Evolutionary conservation across 2,113 vertebrate species (phyloP).

Genomic region (Phalacrocorax pelagicus): DNA sequence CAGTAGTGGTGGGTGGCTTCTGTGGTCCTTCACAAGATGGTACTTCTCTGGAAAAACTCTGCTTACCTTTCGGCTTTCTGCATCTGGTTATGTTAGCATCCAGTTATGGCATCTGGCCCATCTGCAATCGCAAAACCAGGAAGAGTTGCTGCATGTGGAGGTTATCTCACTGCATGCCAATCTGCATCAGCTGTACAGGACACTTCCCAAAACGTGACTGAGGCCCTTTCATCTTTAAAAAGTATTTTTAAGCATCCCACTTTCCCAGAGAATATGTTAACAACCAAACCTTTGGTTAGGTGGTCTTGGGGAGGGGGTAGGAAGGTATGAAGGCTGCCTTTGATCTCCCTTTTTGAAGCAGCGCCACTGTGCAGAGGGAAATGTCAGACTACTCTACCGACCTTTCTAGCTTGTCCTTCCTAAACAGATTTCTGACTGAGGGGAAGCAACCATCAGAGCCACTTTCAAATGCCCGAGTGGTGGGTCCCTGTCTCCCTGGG

Average conservation of each 20-base stretch:
- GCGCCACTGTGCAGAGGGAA: background rate
- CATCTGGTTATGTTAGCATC: background rate
- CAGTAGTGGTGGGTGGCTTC: accelerated
- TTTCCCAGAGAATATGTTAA: background rate
- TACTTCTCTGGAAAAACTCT: background rate
- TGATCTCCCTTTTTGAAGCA: background rate
- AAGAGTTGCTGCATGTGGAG: background rate
- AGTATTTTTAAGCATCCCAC: background rate
- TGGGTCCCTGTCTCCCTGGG: background rate
- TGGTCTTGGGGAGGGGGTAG: background rate
- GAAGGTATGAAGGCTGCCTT: background rate
- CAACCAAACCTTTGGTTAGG: background rate
- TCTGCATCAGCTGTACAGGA: background rate
- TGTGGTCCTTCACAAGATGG: background rate
- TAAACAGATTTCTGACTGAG: background rate
- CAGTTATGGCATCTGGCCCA: background rate
- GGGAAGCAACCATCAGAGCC: background rate
- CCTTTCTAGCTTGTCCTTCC: background rate
- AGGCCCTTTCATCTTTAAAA: background rate
- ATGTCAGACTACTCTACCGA: background rate
- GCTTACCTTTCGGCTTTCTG: background rate
- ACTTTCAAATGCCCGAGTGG: accelerated
- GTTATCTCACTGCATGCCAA: background rate
- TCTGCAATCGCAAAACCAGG: background rate
- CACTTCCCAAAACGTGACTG: background rate